phyloP scores from a whole-genome alignment of 2,113 vertebrate species.

The Colaptes auratus region DNA sequence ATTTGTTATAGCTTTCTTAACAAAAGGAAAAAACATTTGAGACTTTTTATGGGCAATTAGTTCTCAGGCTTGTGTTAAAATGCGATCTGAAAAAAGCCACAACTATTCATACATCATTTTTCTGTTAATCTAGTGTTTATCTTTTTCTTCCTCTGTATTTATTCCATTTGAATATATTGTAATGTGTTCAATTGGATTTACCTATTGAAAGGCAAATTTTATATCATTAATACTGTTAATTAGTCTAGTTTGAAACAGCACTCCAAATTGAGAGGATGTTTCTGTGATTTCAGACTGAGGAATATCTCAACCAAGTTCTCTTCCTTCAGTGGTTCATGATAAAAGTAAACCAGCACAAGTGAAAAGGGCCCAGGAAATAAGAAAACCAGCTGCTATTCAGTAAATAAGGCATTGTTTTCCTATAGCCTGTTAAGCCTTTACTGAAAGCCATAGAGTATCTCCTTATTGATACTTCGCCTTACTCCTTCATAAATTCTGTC shows the following conservation, averaged over 20 bases:
- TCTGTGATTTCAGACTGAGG: not conserved
- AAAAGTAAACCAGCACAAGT: conserved; percentile 9
- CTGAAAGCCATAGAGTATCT: not conserved
- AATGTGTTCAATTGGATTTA: conserved; percentile 10
- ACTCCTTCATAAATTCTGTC: not conserved
- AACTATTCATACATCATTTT: not conserved
- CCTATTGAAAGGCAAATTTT: not conserved
- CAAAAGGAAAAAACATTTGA: not conserved
- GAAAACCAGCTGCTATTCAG: not conserved
- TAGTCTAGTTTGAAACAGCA: conserved; percentile 31
- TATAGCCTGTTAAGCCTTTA: not conserved
- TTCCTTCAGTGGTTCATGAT: not conserved
- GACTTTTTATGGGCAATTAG: not conserved
- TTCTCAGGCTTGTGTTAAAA: conserved; percentile 25
- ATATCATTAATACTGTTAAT: conserved; percentile 38
- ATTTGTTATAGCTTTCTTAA: conserved; percentile 33
- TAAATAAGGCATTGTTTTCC: not conserved
- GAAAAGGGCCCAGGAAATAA: not conserved
- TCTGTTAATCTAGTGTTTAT: not conserved
- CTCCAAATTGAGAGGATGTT: not conserved
- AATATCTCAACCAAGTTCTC: not conserved
- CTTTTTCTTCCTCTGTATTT: conserved; percentile 1
- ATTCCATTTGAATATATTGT: conserved; percentile 7
- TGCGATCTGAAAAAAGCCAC: not conserved
- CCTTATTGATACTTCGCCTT: not conserved